Evolutionary conservation across 2,888 invertebrate genomes (phyloP).

Genomic region (Acanthosepion pharaonis): DNA sequence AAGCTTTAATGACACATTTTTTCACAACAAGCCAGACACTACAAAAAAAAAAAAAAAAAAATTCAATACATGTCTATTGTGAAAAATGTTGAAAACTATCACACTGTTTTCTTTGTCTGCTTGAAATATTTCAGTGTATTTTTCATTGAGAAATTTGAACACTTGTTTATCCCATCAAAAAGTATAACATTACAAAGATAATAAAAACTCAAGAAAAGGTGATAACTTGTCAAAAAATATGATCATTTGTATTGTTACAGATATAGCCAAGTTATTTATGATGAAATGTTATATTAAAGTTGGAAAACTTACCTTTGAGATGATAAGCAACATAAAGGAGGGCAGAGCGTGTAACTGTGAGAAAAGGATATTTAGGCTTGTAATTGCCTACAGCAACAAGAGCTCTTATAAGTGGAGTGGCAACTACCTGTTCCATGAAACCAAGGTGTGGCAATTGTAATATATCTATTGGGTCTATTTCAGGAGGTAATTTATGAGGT

Average conservation of each 20-base stretch:
- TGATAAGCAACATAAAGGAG: constrained; percentile 74
- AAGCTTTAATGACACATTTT: no score
- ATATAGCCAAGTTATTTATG: not conserved
- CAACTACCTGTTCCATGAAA: constrained; percentile 74
- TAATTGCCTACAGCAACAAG: constrained; percentile 72
- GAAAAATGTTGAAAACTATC: no score
- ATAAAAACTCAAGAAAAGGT: not conserved
- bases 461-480: constrained; percentile 66
- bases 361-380: constrained; percentile 75
- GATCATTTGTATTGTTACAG: not conserved
- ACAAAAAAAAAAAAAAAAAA: no score
- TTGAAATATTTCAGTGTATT: no score
- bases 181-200: no score
- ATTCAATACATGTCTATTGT: no score
- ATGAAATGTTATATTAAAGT: not conserved
- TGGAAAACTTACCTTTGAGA: constrained; percentile 71
- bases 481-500: constrained; percentile 74
- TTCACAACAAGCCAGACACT: no score
- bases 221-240: not conserved
- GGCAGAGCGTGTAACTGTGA: constrained; percentile 72
- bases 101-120: no score
- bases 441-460: constrained; percentile 74
- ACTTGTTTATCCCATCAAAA: no score
- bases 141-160: no score
- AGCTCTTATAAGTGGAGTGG: constrained; percentile 71